Percentiles rank a stretch among this genome's conserved stretches.
Conservation (phyloP, 2,113 vertebrate genomes). For the Rattus rattus region DNA sequence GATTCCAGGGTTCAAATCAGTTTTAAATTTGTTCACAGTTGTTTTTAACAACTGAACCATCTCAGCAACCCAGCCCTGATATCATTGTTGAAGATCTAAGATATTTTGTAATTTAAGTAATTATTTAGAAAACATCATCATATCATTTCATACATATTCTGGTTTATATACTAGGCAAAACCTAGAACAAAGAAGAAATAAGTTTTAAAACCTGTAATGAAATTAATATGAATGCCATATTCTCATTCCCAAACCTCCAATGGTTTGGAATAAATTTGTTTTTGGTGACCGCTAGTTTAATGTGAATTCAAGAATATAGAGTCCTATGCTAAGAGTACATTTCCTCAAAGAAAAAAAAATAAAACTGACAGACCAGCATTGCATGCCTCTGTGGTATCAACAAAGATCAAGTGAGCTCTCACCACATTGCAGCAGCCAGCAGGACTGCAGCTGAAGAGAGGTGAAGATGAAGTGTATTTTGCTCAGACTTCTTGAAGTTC, state of each 20-base stretch:
- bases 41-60: background rate
- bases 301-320: background rate
- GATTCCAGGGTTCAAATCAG: background rate
- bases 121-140: background rate
- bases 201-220: background rate
- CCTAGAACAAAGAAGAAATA: background rate
- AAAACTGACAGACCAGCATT: background rate
- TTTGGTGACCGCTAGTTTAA: background rate
- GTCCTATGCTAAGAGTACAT: background rate
- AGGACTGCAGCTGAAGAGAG: background rate
- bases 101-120: background rate
- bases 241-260: too few species aligned
- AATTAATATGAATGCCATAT: background rate
- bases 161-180: background rate
- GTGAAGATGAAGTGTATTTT: background rate
- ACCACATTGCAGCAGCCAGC: background rate
- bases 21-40: background rate
- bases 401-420: fast-evolving
- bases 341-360: background rate
- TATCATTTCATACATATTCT: background rate
- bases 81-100: background rate
- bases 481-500: too few species aligned
- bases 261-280: too few species aligned
- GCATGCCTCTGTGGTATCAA: background rate
- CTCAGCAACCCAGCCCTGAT: background rate